Conservation (phyloP, 2,888 invertebrate species). For the Eudemis profundana region DNA sequence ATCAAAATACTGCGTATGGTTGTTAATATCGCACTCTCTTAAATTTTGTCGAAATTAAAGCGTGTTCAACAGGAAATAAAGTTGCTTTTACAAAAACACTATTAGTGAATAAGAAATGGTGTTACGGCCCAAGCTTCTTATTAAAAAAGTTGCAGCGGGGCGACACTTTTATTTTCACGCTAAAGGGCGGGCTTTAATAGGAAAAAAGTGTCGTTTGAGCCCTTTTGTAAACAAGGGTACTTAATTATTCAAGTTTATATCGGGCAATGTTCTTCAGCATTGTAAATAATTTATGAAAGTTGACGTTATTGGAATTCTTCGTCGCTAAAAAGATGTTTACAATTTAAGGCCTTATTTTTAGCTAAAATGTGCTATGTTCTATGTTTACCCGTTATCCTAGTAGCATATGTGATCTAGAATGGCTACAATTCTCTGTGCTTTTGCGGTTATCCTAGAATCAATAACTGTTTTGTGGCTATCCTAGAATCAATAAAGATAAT, state of each 20-base stretch:
- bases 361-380: too few relatives aligned
- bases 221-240: constrained; percentile 9
- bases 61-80: constrained; percentile 6
- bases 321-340: constrained; percentile 19
- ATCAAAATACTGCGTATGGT: background rate
- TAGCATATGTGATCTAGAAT: too few relatives aligned
- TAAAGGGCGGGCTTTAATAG: background rate
- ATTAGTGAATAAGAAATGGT: constrained; percentile 2
- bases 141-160: constrained; percentile 38
- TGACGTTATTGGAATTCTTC: constrained; percentile 29
- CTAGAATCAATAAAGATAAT: too few relatives aligned
- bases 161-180: constrained; percentile 8
- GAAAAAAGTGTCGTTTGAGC: background rate
- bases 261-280: constrained; percentile 16
- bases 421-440: too few relatives aligned
- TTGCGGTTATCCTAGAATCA: too few relatives aligned
- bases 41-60: background rate
- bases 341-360: constrained; percentile 12
- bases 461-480: too few relatives aligned
- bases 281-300: constrained; percentile 41
- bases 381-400: too few relatives aligned
- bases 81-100: constrained; percentile 5
- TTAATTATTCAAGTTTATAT: constrained; percentile 35
- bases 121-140: constrained; percentile 33
- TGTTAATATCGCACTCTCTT: background rate